Percentiles rank a stretch among this genome's conserved stretches.
Evolutionary conservation across 2,888 invertebrate genomes (phyloP).

Genomic region (Heteropelma amictum): DNA sequence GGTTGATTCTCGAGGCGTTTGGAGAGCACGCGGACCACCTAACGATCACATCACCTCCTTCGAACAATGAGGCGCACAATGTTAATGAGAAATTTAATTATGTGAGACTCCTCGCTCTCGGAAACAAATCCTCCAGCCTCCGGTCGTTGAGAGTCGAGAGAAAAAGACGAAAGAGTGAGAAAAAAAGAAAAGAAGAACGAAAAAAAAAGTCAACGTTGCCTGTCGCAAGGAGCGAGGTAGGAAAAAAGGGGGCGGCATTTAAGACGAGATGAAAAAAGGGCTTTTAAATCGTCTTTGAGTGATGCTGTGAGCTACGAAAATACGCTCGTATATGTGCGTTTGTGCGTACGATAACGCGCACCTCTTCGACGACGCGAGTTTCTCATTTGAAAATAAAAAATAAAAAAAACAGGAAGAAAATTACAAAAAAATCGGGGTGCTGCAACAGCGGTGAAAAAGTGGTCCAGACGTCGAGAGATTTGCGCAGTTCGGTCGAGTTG

Average conservation of each 20-base stretch:
- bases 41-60: slow-evolving; percentile 57
- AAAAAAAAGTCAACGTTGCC: too few relatives aligned
- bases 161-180: neutral
- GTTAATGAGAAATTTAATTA: slow-evolving; percentile 76
- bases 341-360: too few relatives aligned
- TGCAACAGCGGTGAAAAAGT: slow-evolving; percentile 63
- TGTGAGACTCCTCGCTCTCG: slow-evolving; percentile 65
- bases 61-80: slow-evolving; percentile 70
- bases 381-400: too few relatives aligned
- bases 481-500: slow-evolving; percentile 45
- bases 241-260: neutral
- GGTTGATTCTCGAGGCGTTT: neutral
- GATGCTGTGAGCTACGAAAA: neutral
- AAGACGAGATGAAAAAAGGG: slow-evolving; percentile 8
- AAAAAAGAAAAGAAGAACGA: too few relatives aligned
- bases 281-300: neutral
- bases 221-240: neutral
- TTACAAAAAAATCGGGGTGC: slow-evolving; percentile 50
- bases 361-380: too few relatives aligned
- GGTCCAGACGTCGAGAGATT: slow-evolving; percentile 66
- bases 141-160: slow-evolving; percentile 12
- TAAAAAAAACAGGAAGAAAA: neutral
- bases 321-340: neutral
- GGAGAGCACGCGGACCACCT: slow-evolving; percentile 37
- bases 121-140: slow-evolving; percentile 58